Conservation (phyloP, 2,888 invertebrate genomes). For the Helicoverpa assulta region DNA sequence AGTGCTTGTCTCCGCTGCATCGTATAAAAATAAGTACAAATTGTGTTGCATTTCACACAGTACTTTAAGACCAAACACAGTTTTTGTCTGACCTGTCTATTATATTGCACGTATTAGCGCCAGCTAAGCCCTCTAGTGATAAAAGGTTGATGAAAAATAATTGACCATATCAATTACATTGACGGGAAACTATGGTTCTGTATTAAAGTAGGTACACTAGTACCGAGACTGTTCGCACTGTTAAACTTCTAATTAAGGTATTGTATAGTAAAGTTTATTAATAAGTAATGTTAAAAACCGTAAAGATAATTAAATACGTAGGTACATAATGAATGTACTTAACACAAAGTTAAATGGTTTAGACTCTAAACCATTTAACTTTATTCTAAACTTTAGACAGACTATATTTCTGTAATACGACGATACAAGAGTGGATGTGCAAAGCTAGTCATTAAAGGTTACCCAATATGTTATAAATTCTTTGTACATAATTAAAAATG, state of each 20-base stretch:
- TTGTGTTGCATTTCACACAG: conserved; percentile 1
- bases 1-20: background rate
- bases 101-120: conserved; percentile 5
- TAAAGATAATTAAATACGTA: conserved; percentile 26
- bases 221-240: conserved; percentile 33
- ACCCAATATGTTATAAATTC: conserved; percentile 27
- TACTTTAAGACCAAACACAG: conserved; percentile 42
- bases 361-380: too few relatives aligned
- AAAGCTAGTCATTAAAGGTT: conserved; percentile 54
- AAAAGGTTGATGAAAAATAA: background rate
- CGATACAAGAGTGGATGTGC: conserved; percentile 14
- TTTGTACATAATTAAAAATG: background rate
- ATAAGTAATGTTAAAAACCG: background rate
- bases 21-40: too few relatives aligned
- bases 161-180: background rate
- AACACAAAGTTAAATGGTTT: conserved; percentile 34
- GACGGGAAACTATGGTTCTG: background rate
- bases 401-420: too few relatives aligned
- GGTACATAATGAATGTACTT: conserved; percentile 12
- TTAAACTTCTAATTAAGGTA: background rate
- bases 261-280: too few relatives aligned
- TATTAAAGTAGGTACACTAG: background rate
- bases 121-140: background rate
- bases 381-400: too few relatives aligned
- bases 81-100: conserved; percentile 10